Conservation (phyloP, 2,888 invertebrate species). For the Protonemura montana region DNA sequence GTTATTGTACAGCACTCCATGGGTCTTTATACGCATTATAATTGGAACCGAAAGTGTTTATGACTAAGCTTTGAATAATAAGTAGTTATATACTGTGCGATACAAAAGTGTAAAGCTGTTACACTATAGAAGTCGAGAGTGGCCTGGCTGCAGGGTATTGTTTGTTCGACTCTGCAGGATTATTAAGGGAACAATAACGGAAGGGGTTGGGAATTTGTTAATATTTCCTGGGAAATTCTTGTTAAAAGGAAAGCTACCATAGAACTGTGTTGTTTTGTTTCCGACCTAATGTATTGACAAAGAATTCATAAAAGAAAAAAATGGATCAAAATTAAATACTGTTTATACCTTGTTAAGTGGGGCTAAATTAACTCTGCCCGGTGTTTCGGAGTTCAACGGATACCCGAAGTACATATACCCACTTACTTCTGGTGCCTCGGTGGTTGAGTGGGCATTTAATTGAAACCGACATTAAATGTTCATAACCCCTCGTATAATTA, state of each 20-base stretch:
- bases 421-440: background rate
- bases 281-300: background rate
- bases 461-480: constrained; percentile 7
- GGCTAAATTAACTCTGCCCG: background rate
- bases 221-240: background rate
- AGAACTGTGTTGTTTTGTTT: background rate
- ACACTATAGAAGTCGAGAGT: background rate
- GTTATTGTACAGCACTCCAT: background rate
- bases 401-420: background rate
- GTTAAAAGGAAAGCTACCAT: background rate
- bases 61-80: constrained; percentile 3
- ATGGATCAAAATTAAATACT: constrained; percentile 3
- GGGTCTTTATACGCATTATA: background rate
- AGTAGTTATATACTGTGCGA: background rate
- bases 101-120: background rate
- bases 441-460: background rate
- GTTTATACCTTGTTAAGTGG: background rate
- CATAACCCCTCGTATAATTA: background rate
- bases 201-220: background rate
- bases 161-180: background rate
- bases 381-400: background rate
- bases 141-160: background rate
- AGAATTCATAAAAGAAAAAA: background rate
- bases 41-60: constrained; percentile 7
- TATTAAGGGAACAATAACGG: background rate